Base-by-base conservation (phyloP, 1,140 invertebrate genomes). In the Sipha flava region DNA sequence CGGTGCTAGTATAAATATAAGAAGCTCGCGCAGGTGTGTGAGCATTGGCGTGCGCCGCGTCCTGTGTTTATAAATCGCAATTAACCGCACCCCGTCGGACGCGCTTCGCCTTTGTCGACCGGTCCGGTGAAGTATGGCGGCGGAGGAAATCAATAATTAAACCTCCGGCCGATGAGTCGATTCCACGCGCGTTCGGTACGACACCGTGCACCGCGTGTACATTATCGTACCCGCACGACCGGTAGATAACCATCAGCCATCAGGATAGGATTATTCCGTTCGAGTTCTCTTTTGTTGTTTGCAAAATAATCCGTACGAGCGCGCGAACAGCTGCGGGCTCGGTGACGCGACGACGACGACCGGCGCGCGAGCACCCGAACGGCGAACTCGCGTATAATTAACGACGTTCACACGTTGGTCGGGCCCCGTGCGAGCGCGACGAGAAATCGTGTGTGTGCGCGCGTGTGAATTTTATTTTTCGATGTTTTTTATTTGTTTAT, bases 361-460 rank as follows among this genome's bases (percentile, higher is more conserved):
- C 18, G 26, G 54, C 59, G 29, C 3, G 26, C 16, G 54, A 57
- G 14, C 54, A 18, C 10, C 54, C 54, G 54, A 49, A 57, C 26
- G 12, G 34, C 59, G 59, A 34, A 37, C 18, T 31, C 29, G 29
- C 29, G 18, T 66, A 75, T 75, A 75, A 75, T 75, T 75, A 75
- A 75, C 72, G 45, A 75, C 54, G 54, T 75, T 75, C 72, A 75
- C 72, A 75, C 72, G 72, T n/a, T 75, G 47, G 72, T 75, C 49
- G 54, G 54, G n/a, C 10, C 7, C 6, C 43, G 16, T 45, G 16
- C 43, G 12, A n/a, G 40, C 6, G 3, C 26, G 26, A 31, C n/a
- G 12, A 66, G 37, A 66, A 66, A 14, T 43, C 21, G 37, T 43
- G 43, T 66, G 40, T 66, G 40, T 66, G n/a, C n/a, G n/a, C n/a